Percentiles rank a stretch among this genome's conserved stretches.
phyloP scores from a whole-genome alignment of 2,113 vertebrate genomes.

The Halichoerus grypus region DNA sequence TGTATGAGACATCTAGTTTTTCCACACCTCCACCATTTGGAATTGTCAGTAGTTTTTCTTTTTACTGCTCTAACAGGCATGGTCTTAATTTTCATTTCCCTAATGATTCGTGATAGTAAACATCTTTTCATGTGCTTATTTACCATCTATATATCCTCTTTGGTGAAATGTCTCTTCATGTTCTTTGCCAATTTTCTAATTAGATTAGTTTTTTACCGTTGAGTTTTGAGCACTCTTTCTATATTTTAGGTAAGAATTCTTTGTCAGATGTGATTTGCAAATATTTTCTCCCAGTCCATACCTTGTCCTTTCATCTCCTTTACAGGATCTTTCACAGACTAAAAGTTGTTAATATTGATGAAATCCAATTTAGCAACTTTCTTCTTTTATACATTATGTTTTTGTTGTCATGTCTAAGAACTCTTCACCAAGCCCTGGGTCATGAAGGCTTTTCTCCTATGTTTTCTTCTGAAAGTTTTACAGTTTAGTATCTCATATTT shows the following conservation, averaged over 20 bases:
- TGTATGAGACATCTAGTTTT: not conserved
- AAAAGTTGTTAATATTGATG: not conserved
- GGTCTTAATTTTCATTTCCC: not conserved
- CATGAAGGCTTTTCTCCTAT: not conserved
- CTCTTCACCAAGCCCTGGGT: not conserved
- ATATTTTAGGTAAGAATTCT: not conserved
- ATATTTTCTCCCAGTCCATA: not conserved
- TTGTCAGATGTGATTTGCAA: not conserved
- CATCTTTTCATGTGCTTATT: not conserved
- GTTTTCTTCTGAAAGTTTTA: not conserved
- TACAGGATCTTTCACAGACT: not conserved
- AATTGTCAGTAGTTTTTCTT: conserved; percentile 9
- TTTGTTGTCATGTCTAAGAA: not conserved
- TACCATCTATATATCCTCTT: not conserved
- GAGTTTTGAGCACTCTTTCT: conserved; percentile 9
- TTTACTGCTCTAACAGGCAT: not conserved
- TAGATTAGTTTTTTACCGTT: not conserved
- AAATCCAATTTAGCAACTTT: not conserved
- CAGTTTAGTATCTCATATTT: not conserved
- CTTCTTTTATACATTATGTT: not conserved
- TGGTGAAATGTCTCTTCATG: not conserved
- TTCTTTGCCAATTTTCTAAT: not conserved
- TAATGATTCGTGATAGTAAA: not conserved
- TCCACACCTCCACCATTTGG: not conserved
- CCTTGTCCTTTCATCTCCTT: not conserved